Percentiles rank a stretch among this genome's conserved stretches.
Evolutionary conservation across 2,888 invertebrate species (phyloP).

Genomic region (Tetramorium bicarinatum): DNA sequence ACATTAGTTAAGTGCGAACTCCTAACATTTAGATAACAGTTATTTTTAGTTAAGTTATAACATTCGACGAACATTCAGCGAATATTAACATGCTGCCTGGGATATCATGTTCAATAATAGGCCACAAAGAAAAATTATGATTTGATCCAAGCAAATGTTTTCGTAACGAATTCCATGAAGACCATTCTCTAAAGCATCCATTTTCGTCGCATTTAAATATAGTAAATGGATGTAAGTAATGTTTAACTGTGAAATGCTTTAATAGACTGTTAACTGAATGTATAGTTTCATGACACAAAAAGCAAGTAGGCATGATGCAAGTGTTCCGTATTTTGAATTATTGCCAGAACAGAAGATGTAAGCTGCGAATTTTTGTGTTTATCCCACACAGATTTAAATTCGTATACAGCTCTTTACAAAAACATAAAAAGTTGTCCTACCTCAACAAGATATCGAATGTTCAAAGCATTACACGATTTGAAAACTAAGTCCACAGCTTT

Average conservation of each 20-base stretch:
- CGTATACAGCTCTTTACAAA: slow-evolving; percentile 6
- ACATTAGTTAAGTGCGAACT: too few species aligned
- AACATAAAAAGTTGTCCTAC: slow-evolving; percentile 16
- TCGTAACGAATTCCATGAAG: neutral
- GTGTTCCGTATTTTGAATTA: neutral
- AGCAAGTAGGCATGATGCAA: slow-evolving; percentile 5
- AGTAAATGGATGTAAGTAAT: neutral
- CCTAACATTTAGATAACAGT: too few species aligned
- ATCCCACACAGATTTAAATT: slow-evolving; percentile 1
- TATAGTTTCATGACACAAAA: slow-evolving; percentile 1
- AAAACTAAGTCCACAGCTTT: slow-evolving; percentile 10
- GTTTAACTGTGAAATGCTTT: neutral
- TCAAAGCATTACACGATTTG: slow-evolving; percentile 15
- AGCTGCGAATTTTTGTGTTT: slow-evolving; percentile 8
- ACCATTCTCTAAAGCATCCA: slow-evolving; percentile 6
- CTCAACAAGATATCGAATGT: neutral
- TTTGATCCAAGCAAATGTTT: neutral
- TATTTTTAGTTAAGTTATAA: too few species aligned
- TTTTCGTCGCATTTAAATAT: slow-evolving; percentile 18
- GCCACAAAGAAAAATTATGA: slow-evolving; percentile 7
- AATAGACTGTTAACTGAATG: neutral
- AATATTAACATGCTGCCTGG: too few species aligned
- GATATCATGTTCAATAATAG: neutral
- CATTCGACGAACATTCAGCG: too few species aligned
- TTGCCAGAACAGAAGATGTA: neutral